A percentile compares a stretch with the other conserved stretches of the same genome.
These are phyloP conservation scores for Stenotaenia linearis DNA, from an alignment of 2,888 invertebrate species.

Conservation along the genomic window DNA sequence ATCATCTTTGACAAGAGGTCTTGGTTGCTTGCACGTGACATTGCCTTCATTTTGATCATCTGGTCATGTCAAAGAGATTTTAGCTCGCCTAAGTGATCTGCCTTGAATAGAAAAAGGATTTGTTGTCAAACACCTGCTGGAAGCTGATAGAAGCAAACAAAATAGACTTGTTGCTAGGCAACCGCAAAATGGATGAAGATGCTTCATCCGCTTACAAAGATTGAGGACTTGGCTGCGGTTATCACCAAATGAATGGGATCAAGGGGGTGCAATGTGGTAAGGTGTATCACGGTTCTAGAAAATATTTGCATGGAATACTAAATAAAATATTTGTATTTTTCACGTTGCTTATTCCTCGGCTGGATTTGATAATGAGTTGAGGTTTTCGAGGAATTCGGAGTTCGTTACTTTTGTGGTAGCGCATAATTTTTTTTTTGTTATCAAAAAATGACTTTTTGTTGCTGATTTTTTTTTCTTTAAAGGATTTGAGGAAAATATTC, in stretches of 20 bases:
- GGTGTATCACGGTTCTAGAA: background rate
- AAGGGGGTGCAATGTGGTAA: background rate
- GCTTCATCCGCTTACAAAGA: slow-evolving; percentile 24
- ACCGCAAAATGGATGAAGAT: slow-evolving; percentile 21
- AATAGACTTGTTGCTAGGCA: slow-evolving; percentile 26
- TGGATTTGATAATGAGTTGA: too few species aligned
- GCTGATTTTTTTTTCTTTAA: background rate
- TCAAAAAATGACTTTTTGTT: too few species aligned
- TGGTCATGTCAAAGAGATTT: slow-evolving; percentile 26
- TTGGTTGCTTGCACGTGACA: slow-evolving; percentile 21
- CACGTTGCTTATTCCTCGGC: too few species aligned
- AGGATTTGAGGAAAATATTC: background rate
- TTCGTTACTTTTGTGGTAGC: too few species aligned
- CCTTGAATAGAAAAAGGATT: slow-evolving; percentile 20
- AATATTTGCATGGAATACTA: too few species aligned
- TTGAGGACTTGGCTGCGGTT: slow-evolving; percentile 22
- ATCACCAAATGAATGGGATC: slow-evolving; percentile 16
- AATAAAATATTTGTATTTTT: too few species aligned
- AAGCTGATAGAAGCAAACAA: slow-evolving; percentile 26
- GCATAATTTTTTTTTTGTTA: too few species aligned
- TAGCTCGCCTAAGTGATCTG: slow-evolving; percentile 12
- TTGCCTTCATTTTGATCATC: slow-evolving; percentile 22
- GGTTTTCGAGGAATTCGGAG: too few species aligned
- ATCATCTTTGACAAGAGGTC: slow-evolving; percentile 21
- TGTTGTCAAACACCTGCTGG: slow-evolving; percentile 26